Evolutionary conservation across 30 jellyfish, hydroid and myxozoan genomes (phyloP).

Genomic region (Pseudorhiza aurosa): DNA sequence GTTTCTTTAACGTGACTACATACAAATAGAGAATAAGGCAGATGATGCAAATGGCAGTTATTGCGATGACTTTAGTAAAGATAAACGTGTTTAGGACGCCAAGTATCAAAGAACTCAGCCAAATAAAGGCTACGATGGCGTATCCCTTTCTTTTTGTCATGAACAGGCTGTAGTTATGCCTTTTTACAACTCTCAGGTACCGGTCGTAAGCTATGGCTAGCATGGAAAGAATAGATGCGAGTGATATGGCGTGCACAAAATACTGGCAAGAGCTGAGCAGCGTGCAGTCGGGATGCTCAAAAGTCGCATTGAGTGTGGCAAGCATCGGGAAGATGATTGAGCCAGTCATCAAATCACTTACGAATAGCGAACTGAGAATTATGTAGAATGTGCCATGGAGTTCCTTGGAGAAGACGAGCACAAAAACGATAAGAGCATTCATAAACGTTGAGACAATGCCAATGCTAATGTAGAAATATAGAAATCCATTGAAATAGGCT

Average conservation of each 20-base stretch:
- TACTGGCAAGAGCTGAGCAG: constrained; percentile 22
- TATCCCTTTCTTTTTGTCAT: constrained; percentile 42
- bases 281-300: constrained; percentile 30
- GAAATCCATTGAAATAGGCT: constrained; percentile 9
- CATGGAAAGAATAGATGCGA: constrained; percentile 55
- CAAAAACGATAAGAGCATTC: constrained; percentile 14
- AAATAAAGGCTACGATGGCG: constrained; percentile 13
- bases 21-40: constrained; percentile 18
- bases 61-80: constrained; percentile 10
- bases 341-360: constrained; percentile 48
- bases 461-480: constrained; percentile 4
- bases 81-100: constrained; percentile 29
- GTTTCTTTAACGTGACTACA: constrained; percentile 26
- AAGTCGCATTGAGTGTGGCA: constrained; percentile 37
- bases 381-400: constrained; percentile 51
- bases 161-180: constrained; percentile 43
- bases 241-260: constrained; percentile 33
- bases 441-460: constrained; percentile 26
- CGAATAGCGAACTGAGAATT: constrained; percentile 45
- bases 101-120: constrained; percentile 11
- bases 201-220: constrained; percentile 64
- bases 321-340: constrained; percentile 45
- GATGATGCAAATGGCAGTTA: constrained; percentile 13
- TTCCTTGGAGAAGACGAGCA: constrained; percentile 19
- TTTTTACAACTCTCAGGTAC: constrained; percentile 41